A percentile compares a stretch with the other conserved stretches of the same genome.
Evolutionary conservation across 1,140 invertebrate genomes (phyloP).

Genomic region (Aphelenchoides avenae): DNA sequence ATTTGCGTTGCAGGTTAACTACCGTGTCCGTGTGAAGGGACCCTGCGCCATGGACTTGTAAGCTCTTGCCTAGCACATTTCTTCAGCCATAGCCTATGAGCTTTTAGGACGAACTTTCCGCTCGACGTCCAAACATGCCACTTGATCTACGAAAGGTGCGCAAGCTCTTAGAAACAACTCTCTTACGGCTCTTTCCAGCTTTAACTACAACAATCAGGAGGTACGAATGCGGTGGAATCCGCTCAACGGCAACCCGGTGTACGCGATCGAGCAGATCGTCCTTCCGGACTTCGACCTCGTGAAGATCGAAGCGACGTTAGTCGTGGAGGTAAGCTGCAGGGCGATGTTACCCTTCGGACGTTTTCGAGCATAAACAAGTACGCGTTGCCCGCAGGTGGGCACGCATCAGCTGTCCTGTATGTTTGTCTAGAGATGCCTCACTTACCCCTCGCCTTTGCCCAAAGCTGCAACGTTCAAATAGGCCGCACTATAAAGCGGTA

Average conservation of each 20-base stretch:
- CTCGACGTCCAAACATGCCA: constrained; percentile 54
- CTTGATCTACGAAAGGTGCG: constrained; percentile 56
- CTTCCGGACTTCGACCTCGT: constrained; percentile 56
- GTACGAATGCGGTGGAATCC: constrained; percentile 58
- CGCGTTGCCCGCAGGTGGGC: too few relatives aligned
- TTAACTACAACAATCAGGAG: constrained; percentile 60
- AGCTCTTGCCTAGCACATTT: constrained; percentile 9
- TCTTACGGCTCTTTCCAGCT: constrained; percentile 39
- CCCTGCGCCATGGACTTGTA: constrained; percentile 52
- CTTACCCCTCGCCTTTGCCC: too few relatives aligned
- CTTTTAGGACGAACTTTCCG: constrained; percentile 46
- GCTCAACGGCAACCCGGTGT: constrained; percentile 42
- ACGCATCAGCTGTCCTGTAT: too few relatives aligned
- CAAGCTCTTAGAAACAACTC: constrained; percentile 10
- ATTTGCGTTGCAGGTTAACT: constrained; percentile 11
- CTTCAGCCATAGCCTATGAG: neutral
- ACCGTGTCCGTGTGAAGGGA: constrained; percentile 57
- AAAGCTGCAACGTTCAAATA: too few relatives aligned
- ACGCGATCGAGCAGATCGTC: constrained; percentile 43
- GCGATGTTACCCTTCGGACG: too few relatives aligned
- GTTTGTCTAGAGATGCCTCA: too few relatives aligned
- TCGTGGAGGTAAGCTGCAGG: constrained; percentile 51
- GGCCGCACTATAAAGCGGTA: too few relatives aligned
- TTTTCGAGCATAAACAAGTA: too few relatives aligned
- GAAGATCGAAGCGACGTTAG: constrained; percentile 39